These are phyloP conservation scores for Cyclophora albipunctata DNA, from an alignment of 2,888 invertebrate species.

Conservation along the genomic window DNA sequence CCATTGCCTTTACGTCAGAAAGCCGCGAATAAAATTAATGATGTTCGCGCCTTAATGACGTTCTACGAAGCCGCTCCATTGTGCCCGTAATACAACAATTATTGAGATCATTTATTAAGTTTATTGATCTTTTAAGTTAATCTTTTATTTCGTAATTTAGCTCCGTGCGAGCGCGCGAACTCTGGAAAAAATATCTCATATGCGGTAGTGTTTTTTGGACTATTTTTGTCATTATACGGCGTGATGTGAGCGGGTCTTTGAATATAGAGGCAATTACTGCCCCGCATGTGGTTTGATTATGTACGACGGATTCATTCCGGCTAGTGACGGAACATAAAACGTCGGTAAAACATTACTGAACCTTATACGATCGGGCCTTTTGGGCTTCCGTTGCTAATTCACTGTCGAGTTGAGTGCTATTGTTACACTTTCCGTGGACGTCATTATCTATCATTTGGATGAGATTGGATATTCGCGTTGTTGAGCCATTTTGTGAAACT, in stretches of 20 bases:
- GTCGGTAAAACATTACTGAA: slow-evolving; percentile 62
- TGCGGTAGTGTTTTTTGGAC: slow-evolving; percentile 71
- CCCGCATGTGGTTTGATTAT: slow-evolving; percentile 74
- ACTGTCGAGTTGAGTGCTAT: slow-evolving; percentile 56
- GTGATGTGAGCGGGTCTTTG: slow-evolving; percentile 73
- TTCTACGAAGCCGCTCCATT: slow-evolving; percentile 74
- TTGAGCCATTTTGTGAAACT: slow-evolving; percentile 17
- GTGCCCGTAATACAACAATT: slow-evolving; percentile 75
- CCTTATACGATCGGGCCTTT: slow-evolving; percentile 56
- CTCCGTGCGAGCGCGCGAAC: slow-evolving; percentile 68
- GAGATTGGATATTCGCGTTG: slow-evolving; percentile 13
- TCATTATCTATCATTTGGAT: slow-evolving; percentile 25
- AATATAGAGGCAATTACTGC: slow-evolving; percentile 74
- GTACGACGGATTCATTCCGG: slow-evolving; percentile 63
- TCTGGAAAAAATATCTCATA: slow-evolving; percentile 72
- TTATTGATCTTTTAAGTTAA: slow-evolving; percentile 76
- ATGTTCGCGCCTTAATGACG: slow-evolving; percentile 75
- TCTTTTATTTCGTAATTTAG: slow-evolving; percentile 76
- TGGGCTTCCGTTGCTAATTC: slow-evolving; percentile 72
- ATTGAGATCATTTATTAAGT: slow-evolving; percentile 77
- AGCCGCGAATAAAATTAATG: slow-evolving; percentile 76
- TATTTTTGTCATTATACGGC: slow-evolving; percentile 76
- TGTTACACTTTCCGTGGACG: slow-evolving; percentile 44
- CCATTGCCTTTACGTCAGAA: slow-evolving; percentile 72
- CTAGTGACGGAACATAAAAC: slow-evolving; percentile 61